Base-by-base conservation (phyloP, 2,888 invertebrate species). In the Liopterus haemorrhoidalis region DNA sequence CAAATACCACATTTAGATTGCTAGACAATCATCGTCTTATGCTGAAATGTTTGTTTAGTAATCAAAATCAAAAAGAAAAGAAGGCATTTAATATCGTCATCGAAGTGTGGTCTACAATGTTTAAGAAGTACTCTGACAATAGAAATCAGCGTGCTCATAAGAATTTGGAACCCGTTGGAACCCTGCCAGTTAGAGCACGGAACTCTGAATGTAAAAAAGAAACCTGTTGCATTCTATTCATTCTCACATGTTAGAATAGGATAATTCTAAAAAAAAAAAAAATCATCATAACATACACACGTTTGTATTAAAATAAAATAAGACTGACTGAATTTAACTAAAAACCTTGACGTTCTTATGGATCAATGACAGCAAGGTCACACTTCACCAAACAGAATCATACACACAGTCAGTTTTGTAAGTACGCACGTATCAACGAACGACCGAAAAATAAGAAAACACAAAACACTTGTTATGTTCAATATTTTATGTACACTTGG, bases 401-500 rank as follows among this genome's bases (percentile, higher is more conserved):
- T 45, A 39, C 45, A 39, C 45, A 38, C 45, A 45, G 45, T 55
- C 55, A 54, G 54, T 54, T n/a, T 58, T 63, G 64, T 66, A 66
- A 66, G 65, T 66, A 66, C 66, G 61, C 65, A 64, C 63, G 45
- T 45, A 55, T 55, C 56, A 57, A 58, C 57, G 57, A 55, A 58
- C 58, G 57, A 54, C 57, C 56, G 57, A 57, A 54, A 52, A 58
- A 59, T 53, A 49, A 49, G 44, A 49, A 36, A 48, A 49, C 24
- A 9, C 15, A 25, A 33, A 36, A 35, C 11, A 16, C 32, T 46
- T 41, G 37, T 66, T 66, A 67, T 66, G 62, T 66, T 67, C 66
- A 66, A 66, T 67, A 64, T 66, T 65, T 66, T 65, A 66, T 67
- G 67, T 67, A 66, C 67, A 68, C 68, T 67, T 65, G 67, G 67